These are phyloP conservation scores for Junonia oenone DNA, from an alignment of 2,888 invertebrate species.

Conservation along the genomic window DNA sequence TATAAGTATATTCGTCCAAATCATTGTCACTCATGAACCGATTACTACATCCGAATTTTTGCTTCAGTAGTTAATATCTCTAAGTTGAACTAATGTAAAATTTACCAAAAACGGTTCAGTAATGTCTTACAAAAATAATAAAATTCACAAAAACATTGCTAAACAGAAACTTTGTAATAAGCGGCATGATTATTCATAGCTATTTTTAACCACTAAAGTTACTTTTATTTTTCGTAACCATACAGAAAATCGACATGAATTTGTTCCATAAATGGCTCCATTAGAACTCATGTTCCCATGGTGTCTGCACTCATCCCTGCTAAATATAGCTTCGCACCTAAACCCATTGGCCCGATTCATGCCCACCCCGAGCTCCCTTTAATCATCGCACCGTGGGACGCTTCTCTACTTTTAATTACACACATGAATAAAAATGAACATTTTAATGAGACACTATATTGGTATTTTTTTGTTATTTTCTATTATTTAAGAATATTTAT, in stretches of 20 bases:
- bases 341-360: slow-evolving; percentile 21
- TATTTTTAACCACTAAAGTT: too few relatives aligned
- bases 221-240: too few relatives aligned
- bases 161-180: too few relatives aligned
- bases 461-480: not conserved
- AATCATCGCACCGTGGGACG: slow-evolving; percentile 22
- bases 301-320: slow-evolving; percentile 17
- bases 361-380: slow-evolving; percentile 26
- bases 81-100: too few relatives aligned
- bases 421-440: not conserved
- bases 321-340: slow-evolving; percentile 27
- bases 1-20: too few relatives aligned
- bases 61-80: too few relatives aligned
- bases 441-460: not conserved
- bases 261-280: not conserved
- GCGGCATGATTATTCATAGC: too few relatives aligned
- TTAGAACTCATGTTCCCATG: slow-evolving; percentile 4
- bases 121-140: too few relatives aligned
- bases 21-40: too few relatives aligned
- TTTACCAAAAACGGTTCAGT: too few relatives aligned
- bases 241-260: not conserved
- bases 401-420: slow-evolving; percentile 5
- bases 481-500: not conserved
- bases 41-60: too few relatives aligned
- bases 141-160: too few relatives aligned